Base-by-base conservation (phyloP, 2,797 vertebrate genomes). In the Mus caroli region DNA sequence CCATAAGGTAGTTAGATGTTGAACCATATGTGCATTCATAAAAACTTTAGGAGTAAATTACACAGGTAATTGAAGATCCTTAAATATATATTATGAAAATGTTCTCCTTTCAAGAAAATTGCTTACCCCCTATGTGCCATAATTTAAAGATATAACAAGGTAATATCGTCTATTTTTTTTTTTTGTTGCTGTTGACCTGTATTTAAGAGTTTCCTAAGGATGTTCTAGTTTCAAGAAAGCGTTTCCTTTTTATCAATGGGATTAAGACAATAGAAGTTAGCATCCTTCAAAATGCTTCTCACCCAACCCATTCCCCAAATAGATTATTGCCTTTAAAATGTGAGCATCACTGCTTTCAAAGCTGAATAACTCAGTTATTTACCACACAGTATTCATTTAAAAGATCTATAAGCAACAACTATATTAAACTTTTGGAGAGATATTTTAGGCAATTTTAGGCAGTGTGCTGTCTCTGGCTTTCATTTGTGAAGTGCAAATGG, bases 91-190 rank as follows among this genome's bases (percentile, higher is more conserved):
- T n/a, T 92, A 97, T 93, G 82, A 77, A 97, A 96, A 95, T 97
- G 62, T 75, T 92, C 75, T 92, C 67, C 93, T 97, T 97, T 98
- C 94, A 97, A 88, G 93, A 92, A 95, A 97, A 96, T 93, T 96
- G 62, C 80, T 94, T 96, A 97, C 88, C 69, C 60, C 96, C 67
- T 86, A 93, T 94, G 69, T 95, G 78, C 75, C 82, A 94, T 89
- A 85, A 85, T 96, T 97, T 96, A 96, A 98, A 98, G 95, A 93
- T 91, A 95, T 83, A 96, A 76, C 82, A 97, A 96, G 93, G 93
- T 96, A 96, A 97, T 96, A 94, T 15, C 40, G 34, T 86, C 60
- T 77, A 94, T 95, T 96, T 95, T 94, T 96, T 43, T n/a, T n/a
- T n/a, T n/a, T n/a, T 96, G 43, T 46, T 46, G 43, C 6, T 94